These are phyloP conservation scores for Cephalopachus bancanus DNA, from an alignment of 2,797 vertebrate genomes.

Conservation along the genomic window DNA sequence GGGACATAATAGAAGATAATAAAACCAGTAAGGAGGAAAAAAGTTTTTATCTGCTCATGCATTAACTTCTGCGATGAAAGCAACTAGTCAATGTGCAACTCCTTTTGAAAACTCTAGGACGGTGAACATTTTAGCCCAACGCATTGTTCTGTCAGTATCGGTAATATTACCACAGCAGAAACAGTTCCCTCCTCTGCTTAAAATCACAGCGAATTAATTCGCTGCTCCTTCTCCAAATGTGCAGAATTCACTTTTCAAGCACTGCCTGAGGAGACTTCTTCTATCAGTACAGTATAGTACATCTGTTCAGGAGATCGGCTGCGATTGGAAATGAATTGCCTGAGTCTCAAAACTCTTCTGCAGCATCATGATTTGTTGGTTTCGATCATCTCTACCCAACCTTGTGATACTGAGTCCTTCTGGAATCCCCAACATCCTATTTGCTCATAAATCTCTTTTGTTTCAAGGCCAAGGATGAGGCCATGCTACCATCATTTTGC, in stretches of 20 bases:
- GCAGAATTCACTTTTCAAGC: not conserved
- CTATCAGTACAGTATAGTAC: not conserved
- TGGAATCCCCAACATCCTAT: not conserved
- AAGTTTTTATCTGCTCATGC: not conserved
- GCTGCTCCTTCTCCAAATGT: not conserved
- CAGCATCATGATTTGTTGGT: not conserved
- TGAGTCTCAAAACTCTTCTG: not conserved
- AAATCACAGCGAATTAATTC: not conserved
- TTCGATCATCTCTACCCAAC: not conserved
- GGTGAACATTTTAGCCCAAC: not conserved
- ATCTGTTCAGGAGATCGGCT: not conserved
- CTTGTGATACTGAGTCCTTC: not conserved
- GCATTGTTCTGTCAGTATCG: not conserved
- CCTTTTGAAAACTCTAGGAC: not conserved
- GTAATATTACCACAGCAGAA: not conserved
- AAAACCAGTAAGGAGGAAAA: not conserved
- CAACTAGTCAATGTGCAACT: not conserved
- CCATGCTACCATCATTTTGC: not conserved
- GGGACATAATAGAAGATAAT: not conserved
- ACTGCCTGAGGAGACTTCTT: not conserved
- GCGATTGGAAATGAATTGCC: not conserved
- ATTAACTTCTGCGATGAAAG: not conserved
- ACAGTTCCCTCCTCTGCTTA: not conserved
- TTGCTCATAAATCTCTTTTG: not conserved
- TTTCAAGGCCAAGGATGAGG: not conserved